These are phyloP conservation scores for Pipistrellus pygmaeus DNA, from an alignment of 2,797 vertebrate species.

Conservation along the genomic window DNA sequence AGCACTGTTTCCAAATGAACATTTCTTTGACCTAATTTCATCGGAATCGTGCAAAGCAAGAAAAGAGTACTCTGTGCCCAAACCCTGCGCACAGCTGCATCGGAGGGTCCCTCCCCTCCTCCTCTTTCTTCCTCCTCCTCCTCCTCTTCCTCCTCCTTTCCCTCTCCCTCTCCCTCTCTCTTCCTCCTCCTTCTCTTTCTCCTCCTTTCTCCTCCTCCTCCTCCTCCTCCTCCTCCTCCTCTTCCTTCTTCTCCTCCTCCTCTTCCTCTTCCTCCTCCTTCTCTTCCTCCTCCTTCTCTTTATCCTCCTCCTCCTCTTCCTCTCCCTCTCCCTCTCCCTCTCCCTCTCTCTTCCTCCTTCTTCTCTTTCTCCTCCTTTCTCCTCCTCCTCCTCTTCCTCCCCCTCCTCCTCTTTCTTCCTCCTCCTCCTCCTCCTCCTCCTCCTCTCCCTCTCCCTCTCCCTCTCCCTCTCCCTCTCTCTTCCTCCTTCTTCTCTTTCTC, in stretches of 20 bases:
- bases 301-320: no score
- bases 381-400: neutral
- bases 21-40: conserved; percentile 88
- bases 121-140: neutral
- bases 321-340: neutral
- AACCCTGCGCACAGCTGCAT: conserved; percentile 78
- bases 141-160: no score
- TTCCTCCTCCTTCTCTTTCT: neutral
- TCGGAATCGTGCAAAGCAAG: conserved; percentile 83
- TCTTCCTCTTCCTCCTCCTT: neutral
- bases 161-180: neutral
- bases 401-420: neutral
- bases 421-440: neutral
- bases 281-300: neutral
- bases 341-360: neutral
- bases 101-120: neutral
- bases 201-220: neutral
- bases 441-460: no score
- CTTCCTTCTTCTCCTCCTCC: neutral
- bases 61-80: conserved; percentile 80
- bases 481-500: neutral
- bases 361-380: neutral
- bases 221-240: neutral
- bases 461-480: neutral
- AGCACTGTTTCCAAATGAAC: conserved; percentile 86